Percentiles rank a stretch among this genome's conserved stretches.
Conservation (phyloP, 2,888 invertebrate genomes). For the Caenorhabditis sp. region DNA sequence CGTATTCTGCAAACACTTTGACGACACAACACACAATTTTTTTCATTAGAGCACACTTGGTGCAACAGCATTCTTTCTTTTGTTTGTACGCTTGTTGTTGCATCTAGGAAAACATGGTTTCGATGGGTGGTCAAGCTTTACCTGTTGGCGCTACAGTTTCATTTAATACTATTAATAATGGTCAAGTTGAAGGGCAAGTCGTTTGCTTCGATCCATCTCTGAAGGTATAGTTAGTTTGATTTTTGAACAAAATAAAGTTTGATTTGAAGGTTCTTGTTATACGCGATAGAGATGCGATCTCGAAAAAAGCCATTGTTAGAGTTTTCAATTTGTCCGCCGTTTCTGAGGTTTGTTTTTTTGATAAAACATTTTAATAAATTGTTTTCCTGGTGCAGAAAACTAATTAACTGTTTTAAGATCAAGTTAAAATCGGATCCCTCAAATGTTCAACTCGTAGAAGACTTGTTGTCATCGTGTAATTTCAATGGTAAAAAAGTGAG, state of each 20-base stretch:
- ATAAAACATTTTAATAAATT: no score
- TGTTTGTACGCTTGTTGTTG: background rate
- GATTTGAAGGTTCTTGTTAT: slow-evolving; percentile 40
- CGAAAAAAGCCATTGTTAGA: slow-evolving; percentile 36
- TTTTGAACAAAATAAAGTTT: background rate
- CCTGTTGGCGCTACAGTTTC: slow-evolving; percentile 37
- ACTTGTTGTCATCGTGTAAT: background rate
- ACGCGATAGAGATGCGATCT: slow-evolving; percentile 21
- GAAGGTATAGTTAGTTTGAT: slow-evolving; percentile 17
- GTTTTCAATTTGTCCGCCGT: slow-evolving; percentile 45
- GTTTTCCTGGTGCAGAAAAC: no score
- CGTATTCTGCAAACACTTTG: background rate
- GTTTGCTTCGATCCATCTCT: slow-evolving; percentile 39
- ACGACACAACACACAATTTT: background rate
- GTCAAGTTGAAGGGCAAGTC: slow-evolving; percentile 33
- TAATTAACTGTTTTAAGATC: slow-evolving; percentile 15
- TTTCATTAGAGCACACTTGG: background rate
- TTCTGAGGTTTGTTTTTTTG: slow-evolving; percentile 31
- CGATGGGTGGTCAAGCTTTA: slow-evolving; percentile 4
- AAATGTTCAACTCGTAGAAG: background rate
- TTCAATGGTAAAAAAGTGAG: slow-evolving; percentile 3
- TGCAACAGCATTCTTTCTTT: background rate
- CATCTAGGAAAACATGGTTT: background rate
- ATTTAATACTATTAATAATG: slow-evolving; percentile 36
- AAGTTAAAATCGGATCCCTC: slow-evolving; percentile 1